Conservation (phyloP, 1,140 invertebrate species). For the Neuroterus valhalla region DNA sequence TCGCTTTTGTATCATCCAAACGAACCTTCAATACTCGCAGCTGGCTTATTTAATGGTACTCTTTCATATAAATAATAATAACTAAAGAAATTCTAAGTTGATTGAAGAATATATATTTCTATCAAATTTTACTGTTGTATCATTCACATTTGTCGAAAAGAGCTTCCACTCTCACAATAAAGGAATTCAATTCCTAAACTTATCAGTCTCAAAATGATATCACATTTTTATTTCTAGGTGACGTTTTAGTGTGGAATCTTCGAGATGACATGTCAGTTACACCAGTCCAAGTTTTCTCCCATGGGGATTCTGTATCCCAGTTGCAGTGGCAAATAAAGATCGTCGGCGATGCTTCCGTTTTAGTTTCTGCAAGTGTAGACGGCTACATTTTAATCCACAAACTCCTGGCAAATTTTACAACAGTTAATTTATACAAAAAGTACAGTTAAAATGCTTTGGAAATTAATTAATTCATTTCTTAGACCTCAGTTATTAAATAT, state of each 20-base stretch:
- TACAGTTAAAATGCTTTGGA: constrained; percentile 38
- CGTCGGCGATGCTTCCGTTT: constrained; percentile 59
- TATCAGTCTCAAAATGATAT: constrained; percentile 31
- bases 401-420: constrained; percentile 65
- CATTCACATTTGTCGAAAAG: no score
- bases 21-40: constrained; percentile 71
- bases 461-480: background rate
- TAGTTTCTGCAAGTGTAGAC: constrained; percentile 66
- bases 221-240: constrained; percentile 56
- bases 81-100: background rate
- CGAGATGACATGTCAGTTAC: constrained; percentile 63
- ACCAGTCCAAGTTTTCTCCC: constrained; percentile 62
- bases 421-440: constrained; percentile 59
- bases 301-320: constrained; percentile 66
- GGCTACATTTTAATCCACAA: constrained; percentile 69
- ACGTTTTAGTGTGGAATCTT: constrained; percentile 72
- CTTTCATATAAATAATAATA: constrained; percentile 27
- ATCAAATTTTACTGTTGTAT: no score
- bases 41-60: constrained; percentile 70
- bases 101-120: no score
- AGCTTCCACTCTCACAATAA: no score
- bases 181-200: no score
- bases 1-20: constrained; percentile 68
- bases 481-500: background rate
- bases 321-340: constrained; percentile 66